Conservation (phyloP, 2,113 vertebrate species). For the Lota lota region DNA sequence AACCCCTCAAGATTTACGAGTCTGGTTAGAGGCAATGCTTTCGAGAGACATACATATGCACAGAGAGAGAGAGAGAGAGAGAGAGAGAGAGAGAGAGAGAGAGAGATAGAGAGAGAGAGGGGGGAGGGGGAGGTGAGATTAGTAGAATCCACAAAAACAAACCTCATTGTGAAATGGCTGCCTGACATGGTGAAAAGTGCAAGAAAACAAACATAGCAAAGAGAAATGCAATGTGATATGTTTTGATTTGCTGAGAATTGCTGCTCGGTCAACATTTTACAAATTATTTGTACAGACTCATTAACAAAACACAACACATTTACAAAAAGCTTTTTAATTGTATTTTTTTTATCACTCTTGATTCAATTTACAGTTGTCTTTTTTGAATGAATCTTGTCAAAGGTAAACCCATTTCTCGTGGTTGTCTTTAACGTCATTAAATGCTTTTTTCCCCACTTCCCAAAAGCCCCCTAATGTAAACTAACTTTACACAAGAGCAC, state of each 20-base stretch:
- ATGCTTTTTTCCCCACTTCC: slow-evolving; percentile 54
- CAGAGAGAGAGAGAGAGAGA: slow-evolving; percentile 25
- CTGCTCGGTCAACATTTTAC: too few relatives aligned
- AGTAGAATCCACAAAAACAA: too few relatives aligned
- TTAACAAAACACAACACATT: slow-evolving; percentile 33
- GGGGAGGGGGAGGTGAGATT: slow-evolving; percentile 13
- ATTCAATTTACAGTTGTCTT: slow-evolving; percentile 66
- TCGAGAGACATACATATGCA: not conserved
- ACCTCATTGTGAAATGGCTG: too few relatives aligned
- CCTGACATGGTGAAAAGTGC: too few relatives aligned
- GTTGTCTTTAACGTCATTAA: slow-evolving; percentile 65
- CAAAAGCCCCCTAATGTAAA: slow-evolving; percentile 35
- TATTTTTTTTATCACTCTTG: slow-evolving; percentile 67
- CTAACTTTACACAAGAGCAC: slow-evolving; percentile 59
- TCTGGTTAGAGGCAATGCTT: not conserved
- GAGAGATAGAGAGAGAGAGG: slow-evolving; percentile 2
- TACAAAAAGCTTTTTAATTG: slow-evolving; percentile 69
- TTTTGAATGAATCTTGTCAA: slow-evolving; percentile 58
- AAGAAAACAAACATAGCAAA: too few relatives aligned
- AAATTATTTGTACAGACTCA: not conserved
- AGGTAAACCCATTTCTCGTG: slow-evolving; percentile 68
- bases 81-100: slow-evolving; percentile 24
- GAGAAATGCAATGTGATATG: too few relatives aligned
- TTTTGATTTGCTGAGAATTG: too few relatives aligned
- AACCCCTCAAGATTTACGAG: not conserved